Evolutionary conservation across 2,797 vertebrate genomes (phyloP).

Genomic region (Ctenopoma multispine): DNA sequence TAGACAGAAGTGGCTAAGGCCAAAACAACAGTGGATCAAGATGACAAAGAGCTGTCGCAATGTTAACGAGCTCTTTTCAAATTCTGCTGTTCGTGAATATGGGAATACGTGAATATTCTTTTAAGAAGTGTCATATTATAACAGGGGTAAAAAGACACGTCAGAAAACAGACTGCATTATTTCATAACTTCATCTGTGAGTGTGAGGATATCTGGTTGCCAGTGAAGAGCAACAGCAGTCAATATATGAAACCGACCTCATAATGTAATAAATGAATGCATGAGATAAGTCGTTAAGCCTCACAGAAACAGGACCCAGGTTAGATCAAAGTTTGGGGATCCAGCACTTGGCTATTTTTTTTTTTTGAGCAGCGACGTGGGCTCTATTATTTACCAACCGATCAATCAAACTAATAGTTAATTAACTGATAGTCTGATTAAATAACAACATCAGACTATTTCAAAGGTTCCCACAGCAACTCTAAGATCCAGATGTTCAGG

Average conservation of each 20-base stretch:
- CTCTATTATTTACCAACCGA: conserved; percentile 49
- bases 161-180: conserved; percentile 54
- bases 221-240: too few relatives aligned
- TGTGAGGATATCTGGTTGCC: conserved; percentile 31
- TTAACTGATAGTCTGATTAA: conserved; percentile 1
- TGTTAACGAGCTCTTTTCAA: conserved; percentile 40
- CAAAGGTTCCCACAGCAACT: conserved; percentile 21
- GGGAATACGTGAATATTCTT: too few relatives aligned
- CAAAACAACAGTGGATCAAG: conserved; percentile 23
- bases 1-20: conserved; percentile 33
- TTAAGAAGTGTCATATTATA: conserved; percentile 31
- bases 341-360: neutral
- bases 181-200: conserved; percentile 52
- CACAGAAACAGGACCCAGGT: conserved; percentile 31
- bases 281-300: conserved; percentile 24
- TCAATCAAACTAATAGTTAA: conserved; percentile 48
- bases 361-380: too few relatives aligned
- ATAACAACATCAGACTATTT: neutral
- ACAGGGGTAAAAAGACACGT: conserved; percentile 46
- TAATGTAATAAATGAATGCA: conserved; percentile 57
- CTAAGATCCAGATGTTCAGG: conserved; percentile 10
- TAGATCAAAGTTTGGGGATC: conserved; percentile 15
- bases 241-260: conserved; percentile 1
- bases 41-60: conserved; percentile 30
- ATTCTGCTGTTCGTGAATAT: conserved; percentile 17